Percentiles rank a stretch among this genome's conserved stretches.
Evolutionary conservation across 2,797 vertebrate species (phyloP).

Genomic region (Glyptemys insculpta): DNA sequence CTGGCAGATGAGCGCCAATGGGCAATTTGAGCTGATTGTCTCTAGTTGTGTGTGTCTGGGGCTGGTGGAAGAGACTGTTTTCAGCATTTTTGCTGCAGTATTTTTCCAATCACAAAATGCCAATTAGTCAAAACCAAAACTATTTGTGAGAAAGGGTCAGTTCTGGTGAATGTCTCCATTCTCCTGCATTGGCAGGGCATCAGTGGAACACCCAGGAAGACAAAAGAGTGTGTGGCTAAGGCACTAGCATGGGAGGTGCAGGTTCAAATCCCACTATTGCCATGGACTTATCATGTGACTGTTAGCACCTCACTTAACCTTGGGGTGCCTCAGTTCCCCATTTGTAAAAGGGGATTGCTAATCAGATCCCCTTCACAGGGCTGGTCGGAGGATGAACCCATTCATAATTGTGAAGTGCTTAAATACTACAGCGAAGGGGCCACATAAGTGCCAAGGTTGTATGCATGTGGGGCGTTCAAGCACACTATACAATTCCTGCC

Average conservation of each 20-base stretch:
- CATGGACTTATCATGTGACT: neutral
- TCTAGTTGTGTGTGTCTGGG: too few relatives aligned
- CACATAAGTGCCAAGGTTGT: too few relatives aligned
- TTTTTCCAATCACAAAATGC: too few relatives aligned
- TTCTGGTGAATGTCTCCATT: too few relatives aligned
- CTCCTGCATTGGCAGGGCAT: too few relatives aligned
- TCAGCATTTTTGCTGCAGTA: too few relatives aligned
- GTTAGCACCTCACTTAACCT: neutral
- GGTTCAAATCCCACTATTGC: neutral
- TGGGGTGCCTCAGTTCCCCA: accelerated
- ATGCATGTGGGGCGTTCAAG: too few relatives aligned
- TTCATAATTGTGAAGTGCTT: neutral
- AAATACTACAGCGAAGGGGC: accelerated
- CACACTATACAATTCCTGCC: too few relatives aligned
- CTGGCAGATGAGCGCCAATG: neutral
- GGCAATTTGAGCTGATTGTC: neutral
- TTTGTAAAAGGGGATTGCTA: neutral
- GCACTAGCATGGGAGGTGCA: neutral
- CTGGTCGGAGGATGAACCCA: accelerated
- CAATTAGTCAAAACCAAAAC: accelerated
- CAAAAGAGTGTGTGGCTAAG: neutral
- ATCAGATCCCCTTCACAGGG: accelerated
- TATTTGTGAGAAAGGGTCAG: too few relatives aligned
- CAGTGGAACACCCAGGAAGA: neutral
- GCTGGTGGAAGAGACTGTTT: too few relatives aligned